Conservation (phyloP, 1,140 invertebrate genomes). For the Drosophila parvula region DNA sequence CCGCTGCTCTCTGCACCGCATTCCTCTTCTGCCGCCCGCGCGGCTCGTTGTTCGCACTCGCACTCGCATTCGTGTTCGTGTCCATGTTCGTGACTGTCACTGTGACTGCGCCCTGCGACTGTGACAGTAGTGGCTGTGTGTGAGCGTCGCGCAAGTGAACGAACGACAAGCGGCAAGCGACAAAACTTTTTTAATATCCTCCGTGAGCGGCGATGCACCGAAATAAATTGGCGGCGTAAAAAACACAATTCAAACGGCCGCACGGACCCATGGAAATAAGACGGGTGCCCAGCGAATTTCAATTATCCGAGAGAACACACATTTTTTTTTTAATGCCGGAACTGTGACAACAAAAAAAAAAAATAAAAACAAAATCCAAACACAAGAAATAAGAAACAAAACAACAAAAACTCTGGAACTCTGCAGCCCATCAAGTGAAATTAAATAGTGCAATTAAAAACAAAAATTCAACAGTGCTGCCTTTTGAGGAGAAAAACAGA, state of each 20-base stretch:
- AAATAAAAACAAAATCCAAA: not conserved
- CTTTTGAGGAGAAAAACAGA: conserved; percentile 1
- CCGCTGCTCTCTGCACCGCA: conserved; percentile 13
- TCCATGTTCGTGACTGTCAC: conserved; percentile 21
- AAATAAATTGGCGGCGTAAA: conserved; percentile 25
- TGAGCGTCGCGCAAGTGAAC: conserved; percentile 34
- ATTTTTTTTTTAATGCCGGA: conserved; percentile 10
- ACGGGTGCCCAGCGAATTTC: not conserved
- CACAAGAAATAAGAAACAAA: not conserved
- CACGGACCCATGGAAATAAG: conserved; percentile 12
- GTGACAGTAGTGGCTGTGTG: conserved; percentile 21
- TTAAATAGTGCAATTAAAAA: conserved; percentile 5
- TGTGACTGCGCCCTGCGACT: conserved; percentile 9
- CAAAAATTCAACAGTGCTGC: not conserved
- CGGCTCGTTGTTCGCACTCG: conserved; percentile 3
- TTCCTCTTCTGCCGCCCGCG: conserved; percentile 18
- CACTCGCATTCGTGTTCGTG: conserved; percentile 3
- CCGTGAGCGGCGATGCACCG: conserved; percentile 19
- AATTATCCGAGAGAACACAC: conserved; percentile 8
- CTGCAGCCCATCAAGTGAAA: conserved; percentile 7
- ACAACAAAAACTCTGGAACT: conserved; percentile 2
- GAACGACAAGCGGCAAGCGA: conserved; percentile 10
- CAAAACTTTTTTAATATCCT: conserved; percentile 44
- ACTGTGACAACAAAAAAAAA: conserved; percentile 20
- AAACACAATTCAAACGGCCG: conserved; percentile 12